Conservation (phyloP, 92 coral and sea anemone genomes). For the Diadumene lineata region DNA sequence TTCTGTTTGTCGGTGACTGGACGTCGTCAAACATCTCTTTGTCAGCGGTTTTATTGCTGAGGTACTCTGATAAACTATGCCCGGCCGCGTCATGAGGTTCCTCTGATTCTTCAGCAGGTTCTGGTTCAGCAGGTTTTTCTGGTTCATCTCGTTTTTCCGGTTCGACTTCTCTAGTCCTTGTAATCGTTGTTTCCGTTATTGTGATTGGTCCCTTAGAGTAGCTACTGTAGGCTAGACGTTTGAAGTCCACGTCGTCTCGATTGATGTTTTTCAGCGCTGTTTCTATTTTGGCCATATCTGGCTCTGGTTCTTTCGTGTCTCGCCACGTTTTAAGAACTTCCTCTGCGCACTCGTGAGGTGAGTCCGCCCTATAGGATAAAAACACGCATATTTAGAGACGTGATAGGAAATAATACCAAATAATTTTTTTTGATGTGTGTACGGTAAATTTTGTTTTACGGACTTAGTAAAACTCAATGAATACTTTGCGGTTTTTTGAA, state of each 20-base stretch:
- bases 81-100: background rate
- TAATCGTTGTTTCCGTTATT: constrained; percentile 63
- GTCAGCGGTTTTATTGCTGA: constrained; percentile 38
- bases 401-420: background rate
- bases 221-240: constrained; percentile 91
- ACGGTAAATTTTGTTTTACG: too few species aligned
- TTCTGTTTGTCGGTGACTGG: constrained; percentile 32
- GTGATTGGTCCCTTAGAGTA: constrained; percentile 76
- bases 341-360: constrained; percentile 65
- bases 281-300: constrained; percentile 88
- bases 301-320: constrained; percentile 81
- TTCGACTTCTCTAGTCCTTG: constrained; percentile 31
- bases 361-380: constrained; percentile 59
- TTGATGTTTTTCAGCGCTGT: constrained; percentile 74
- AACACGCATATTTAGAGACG: too few species aligned
- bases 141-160: background rate
- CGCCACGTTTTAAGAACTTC: constrained; percentile 88
- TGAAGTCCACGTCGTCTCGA: constrained; percentile 90
- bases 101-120: constrained; percentile 1
- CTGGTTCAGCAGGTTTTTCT: background rate
- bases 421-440: background rate
- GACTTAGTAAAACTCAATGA: too few species aligned
- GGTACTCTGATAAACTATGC: constrained; percentile 48
- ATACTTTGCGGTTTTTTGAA: too few species aligned
- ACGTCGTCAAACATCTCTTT: constrained; percentile 54